Conservation (phyloP, 35 echinoderm and acorn worm species). For the Lytechinus pictus region DNA sequence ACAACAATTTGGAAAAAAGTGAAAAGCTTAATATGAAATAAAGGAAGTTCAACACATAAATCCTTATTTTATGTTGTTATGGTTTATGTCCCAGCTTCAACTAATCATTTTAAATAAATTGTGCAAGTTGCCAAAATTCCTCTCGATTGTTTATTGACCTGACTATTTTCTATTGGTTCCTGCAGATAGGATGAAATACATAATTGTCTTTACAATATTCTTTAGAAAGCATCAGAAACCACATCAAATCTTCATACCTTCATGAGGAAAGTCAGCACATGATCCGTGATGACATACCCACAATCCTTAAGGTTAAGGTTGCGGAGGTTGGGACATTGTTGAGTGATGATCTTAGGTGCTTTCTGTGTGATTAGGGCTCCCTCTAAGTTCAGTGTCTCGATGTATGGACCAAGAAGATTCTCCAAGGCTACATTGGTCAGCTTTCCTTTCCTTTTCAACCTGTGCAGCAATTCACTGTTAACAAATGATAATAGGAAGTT, state of each 20-base stretch:
- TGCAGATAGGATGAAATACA: no score
- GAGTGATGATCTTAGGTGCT: constrained; percentile 78
- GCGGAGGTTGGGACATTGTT: constrained; percentile 64
- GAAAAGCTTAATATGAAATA: no score
- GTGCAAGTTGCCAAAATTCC: no score
- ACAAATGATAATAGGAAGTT: background rate
- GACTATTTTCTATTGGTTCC: no score
- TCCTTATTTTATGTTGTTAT: no score
- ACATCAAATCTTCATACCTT: constrained; percentile 60
- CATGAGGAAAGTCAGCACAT: constrained; percentile 68
- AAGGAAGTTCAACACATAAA: no score
- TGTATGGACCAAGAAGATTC: constrained; percentile 56
- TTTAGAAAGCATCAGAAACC: background rate
- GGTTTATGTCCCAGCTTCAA: no score
- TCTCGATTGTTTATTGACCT: no score
- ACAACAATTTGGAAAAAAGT: no score
- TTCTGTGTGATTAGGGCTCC: constrained; percentile 71
- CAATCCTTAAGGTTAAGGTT: constrained; percentile 68
- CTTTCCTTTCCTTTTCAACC: constrained; percentile 70
- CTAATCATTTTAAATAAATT: no score
- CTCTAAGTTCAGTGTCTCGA: constrained; percentile 72
- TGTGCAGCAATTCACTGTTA: constrained; percentile 66
- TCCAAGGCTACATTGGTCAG: constrained; percentile 73
- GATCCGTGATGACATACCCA: constrained; percentile 80
- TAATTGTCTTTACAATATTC: no score